These are phyloP conservation scores for Cylindroiulus punctatus DNA, from an alignment of 2,888 invertebrate genomes.

Conservation along the genomic window DNA sequence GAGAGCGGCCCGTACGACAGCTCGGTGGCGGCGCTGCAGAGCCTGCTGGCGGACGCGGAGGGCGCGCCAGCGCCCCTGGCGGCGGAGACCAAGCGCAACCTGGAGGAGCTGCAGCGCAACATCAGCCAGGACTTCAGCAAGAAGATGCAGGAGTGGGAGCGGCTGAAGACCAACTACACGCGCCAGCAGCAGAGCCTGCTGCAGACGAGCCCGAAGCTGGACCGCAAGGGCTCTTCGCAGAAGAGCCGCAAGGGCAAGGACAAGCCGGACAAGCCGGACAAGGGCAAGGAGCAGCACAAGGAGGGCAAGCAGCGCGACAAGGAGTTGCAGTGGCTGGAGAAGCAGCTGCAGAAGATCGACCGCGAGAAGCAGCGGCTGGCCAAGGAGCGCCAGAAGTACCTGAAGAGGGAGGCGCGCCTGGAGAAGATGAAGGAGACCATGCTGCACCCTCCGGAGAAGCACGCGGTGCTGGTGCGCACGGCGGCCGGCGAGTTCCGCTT, in stretches of 20 bases:
- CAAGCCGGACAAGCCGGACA: not conserved
- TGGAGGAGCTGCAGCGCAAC: constrained; percentile 69
- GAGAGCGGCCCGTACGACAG: constrained; percentile 33
- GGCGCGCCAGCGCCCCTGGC: constrained; percentile 52
- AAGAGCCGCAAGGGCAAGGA: constrained; percentile 13
- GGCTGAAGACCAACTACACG: constrained; percentile 17
- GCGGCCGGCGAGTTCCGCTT: constrained; percentile 85
- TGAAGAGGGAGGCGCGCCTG: constrained; percentile 75
- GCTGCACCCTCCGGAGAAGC: constrained; percentile 63
- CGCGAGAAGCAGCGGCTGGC: constrained; percentile 73
- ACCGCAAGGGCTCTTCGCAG: constrained; percentile 63
- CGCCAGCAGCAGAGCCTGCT: constrained; percentile 31
- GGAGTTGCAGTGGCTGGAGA: constrained; percentile 72
- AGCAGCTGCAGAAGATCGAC: constrained; percentile 72
- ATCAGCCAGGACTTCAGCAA: constrained; percentile 84
- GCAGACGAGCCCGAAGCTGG: constrained; percentile 63
- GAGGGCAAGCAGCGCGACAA: constrained; percentile 63
- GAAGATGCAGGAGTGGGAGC: constrained; percentile 87
- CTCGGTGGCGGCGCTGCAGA: not conserved
- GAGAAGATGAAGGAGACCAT: constrained; percentile 72
- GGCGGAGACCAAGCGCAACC: constrained; percentile 61
- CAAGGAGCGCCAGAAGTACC: constrained; percentile 72
- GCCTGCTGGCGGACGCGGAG: constrained; percentile 19
- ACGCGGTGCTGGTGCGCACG: constrained; percentile 83
- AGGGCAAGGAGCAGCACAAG: not conserved